phyloP scores from a whole-genome alignment of 2,797 vertebrate species.

The Ceryle rudis region DNA sequence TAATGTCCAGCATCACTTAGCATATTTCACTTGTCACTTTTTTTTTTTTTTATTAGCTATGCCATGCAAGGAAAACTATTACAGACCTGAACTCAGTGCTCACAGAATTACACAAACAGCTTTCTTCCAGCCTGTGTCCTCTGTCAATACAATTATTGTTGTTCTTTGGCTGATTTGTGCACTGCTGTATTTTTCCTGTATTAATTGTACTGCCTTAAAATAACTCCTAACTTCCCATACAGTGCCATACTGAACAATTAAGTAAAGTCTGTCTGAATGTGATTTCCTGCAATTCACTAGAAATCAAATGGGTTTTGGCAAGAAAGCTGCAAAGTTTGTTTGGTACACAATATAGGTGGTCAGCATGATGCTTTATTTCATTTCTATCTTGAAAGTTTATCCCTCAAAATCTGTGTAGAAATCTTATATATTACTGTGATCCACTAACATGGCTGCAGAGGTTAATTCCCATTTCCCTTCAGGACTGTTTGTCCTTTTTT shows the following conservation, averaged over 20 bases:
- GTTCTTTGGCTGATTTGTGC: neutral
- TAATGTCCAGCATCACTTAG: neutral
- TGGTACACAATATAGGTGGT: fast-evolving
- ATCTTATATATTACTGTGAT: neutral
- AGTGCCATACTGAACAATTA: neutral
- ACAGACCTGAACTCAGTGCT: neutral
- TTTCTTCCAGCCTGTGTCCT: neutral
- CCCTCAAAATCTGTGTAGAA: neutral
- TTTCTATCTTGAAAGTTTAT: neutral
- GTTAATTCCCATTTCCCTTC: neutral
- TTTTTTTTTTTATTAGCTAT: neutral
- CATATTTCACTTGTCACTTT: neutral
- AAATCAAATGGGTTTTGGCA: neutral
- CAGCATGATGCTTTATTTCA: neutral
- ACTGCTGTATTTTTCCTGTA: conserved; percentile 12
- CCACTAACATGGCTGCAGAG: neutral
- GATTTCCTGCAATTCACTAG: conserved; percentile 47
- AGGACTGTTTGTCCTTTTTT: neutral
- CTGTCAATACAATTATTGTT: neutral
- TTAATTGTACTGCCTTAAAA: conserved; percentile 24
- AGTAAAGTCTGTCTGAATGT: neutral
- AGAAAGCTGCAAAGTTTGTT: neutral
- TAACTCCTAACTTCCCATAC: conserved; percentile 10
- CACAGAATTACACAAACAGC: neutral
- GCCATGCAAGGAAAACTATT: neutral